Evolutionary conservation across 2,888 invertebrate species (phyloP).

Genomic region (Tetramorium bicarinatum): DNA sequence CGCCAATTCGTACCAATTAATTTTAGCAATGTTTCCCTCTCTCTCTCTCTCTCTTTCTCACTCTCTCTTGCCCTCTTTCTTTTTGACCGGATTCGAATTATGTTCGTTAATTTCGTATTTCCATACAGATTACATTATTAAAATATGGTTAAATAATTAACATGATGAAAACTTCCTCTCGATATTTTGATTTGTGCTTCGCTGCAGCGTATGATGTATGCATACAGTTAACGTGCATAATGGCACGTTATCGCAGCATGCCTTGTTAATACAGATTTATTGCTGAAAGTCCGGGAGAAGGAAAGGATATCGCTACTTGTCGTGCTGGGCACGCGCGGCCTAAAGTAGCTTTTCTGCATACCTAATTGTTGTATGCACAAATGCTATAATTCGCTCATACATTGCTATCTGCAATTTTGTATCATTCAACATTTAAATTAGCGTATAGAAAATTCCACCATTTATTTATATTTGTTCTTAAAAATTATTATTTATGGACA

Average conservation of each 20-base stretch:
- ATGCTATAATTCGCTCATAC: slow-evolving; percentile 9
- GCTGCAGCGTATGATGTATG: neutral
- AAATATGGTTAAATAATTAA: slow-evolving; percentile 25
- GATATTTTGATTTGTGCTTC: slow-evolving; percentile 15
- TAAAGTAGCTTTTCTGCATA: slow-evolving; percentile 62
- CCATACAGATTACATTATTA: slow-evolving; percentile 10
- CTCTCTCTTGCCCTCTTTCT: neutral
- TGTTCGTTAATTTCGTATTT: neutral
- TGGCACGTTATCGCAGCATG: slow-evolving; percentile 42
- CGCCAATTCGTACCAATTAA: neutral
- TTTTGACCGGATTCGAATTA: neutral
- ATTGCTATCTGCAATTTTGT: neutral
- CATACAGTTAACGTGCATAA: slow-evolving; percentile 44
- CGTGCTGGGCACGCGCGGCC: slow-evolving; percentile 50
- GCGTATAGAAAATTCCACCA: no score
- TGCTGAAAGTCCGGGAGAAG: slow-evolving; percentile 51
- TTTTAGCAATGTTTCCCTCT: neutral
- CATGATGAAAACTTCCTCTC: slow-evolving; percentile 19
- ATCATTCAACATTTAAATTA: neutral
- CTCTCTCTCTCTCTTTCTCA: neutral
- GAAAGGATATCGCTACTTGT: slow-evolving; percentile 61
- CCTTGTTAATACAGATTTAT: slow-evolving; percentile 66
- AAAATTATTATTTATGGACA: no score
- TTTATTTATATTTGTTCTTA: no score
- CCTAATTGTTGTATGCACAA: slow-evolving; percentile 41